Conservation (phyloP, 2,113 vertebrate species). For the Pygoscelis adeliae region DNA sequence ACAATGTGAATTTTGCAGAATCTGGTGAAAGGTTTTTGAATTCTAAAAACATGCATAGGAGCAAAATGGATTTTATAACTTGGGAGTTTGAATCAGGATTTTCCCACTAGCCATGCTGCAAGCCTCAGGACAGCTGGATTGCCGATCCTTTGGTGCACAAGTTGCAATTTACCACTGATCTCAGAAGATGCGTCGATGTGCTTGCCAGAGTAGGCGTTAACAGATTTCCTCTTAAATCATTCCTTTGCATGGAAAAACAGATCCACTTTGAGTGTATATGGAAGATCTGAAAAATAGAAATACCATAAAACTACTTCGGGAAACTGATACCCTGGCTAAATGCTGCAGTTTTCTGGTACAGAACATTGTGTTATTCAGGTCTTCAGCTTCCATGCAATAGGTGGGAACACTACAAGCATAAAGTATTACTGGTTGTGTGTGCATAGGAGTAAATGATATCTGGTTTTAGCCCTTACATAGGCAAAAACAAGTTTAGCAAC, state of each 20-base stretch:
- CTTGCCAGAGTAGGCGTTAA: background rate
- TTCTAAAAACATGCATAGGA: background rate
- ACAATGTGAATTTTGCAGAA: background rate
- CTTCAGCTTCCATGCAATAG: constrained; percentile 11
- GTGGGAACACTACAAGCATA: background rate
- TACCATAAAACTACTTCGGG: background rate
- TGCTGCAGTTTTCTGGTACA: constrained; percentile 17
- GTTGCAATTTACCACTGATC: background rate
- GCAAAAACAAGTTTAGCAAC: constrained; percentile 18
- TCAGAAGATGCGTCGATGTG: background rate
- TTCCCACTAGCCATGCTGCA: background rate
- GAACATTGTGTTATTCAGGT: constrained; percentile 12
- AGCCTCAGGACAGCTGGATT: background rate
- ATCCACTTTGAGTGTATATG: background rate
- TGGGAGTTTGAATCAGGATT: background rate
- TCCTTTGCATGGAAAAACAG: background rate
- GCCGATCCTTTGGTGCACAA: background rate
- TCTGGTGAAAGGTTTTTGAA: background rate
- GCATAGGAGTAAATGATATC: background rate
- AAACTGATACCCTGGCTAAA: background rate
- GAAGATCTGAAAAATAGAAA: background rate
- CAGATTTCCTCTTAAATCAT: background rate
- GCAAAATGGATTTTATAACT: background rate
- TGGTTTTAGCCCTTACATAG: background rate
- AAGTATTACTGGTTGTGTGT: background rate